These are phyloP conservation scores for Phalacrocorax pelagicus DNA, from an alignment of 2,113 vertebrate species.

Conservation along the genomic window DNA sequence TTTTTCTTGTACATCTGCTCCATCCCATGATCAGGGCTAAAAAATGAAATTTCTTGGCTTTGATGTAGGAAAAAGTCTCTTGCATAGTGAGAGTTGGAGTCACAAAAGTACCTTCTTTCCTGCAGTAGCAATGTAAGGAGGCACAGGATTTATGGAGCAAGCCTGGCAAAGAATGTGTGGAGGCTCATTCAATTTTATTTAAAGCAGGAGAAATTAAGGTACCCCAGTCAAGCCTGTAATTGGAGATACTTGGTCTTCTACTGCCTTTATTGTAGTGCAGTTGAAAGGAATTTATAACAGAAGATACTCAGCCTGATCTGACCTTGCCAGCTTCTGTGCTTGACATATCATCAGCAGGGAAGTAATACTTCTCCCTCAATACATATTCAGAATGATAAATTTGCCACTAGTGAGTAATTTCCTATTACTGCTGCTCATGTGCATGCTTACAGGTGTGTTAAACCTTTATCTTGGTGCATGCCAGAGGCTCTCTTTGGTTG, in stretches of 20 bases:
- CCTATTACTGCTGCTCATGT: not conserved
- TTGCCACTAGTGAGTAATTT: not conserved
- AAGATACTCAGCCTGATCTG: not conserved
- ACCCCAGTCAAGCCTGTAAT: not conserved
- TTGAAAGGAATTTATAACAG: not conserved
- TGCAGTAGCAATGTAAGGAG: not conserved
- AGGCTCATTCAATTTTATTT: not conserved
- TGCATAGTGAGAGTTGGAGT: not conserved
- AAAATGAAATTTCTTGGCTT: not conserved
- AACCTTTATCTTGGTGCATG: not conserved
- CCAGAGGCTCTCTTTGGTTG: not conserved
- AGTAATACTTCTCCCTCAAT: not conserved
- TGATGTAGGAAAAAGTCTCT: not conserved
- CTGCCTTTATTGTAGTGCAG: not conserved
- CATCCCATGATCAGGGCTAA: not conserved
- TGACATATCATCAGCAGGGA: not conserved
- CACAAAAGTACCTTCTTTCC: not conserved
- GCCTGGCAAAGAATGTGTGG: not conserved
- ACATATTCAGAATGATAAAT: not conserved
- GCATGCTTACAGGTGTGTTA: not conserved
- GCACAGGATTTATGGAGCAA: not conserved
- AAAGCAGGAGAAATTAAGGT: slow-evolving; percentile 10
- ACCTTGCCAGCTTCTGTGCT: not conserved
- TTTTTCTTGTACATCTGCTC: not conserved
- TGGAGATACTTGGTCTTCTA: not conserved